Evolutionary conservation across 2,113 vertebrate species (phyloP).

Genomic region (Melanocharis versteri): DNA sequence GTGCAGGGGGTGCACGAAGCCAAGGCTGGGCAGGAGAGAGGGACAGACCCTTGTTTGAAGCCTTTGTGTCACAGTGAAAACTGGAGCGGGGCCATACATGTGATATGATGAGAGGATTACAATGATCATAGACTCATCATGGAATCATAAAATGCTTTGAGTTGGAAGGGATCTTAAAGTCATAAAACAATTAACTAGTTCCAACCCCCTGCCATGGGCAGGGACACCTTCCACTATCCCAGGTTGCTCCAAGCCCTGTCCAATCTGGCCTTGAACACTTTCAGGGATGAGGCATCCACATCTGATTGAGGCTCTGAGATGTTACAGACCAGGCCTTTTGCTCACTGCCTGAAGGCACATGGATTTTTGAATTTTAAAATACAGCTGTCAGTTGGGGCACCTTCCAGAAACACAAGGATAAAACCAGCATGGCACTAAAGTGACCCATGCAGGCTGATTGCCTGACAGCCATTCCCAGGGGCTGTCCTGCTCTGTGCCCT

Average conservation of each 20-base stretch:
- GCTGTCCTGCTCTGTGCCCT: fast-evolving
- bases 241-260: not conserved
- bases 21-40: not conserved
- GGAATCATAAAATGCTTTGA: not conserved
- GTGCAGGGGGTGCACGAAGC: not conserved
- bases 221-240: not conserved
- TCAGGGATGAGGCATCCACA: not conserved
- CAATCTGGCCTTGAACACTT: not conserved
- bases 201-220: not conserved
- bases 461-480: not conserved
- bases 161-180: not conserved
- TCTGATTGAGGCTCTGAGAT: not conserved
- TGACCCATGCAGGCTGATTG: not conserved
- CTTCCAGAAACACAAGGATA: not conserved
- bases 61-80: not conserved
- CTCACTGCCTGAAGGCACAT: not conserved
- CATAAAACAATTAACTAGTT: not conserved
- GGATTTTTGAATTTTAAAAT: not conserved
- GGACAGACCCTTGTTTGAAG: not conserved
- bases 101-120: not conserved
- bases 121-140: no score
- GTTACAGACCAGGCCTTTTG: not conserved
- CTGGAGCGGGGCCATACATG: fast-evolving
- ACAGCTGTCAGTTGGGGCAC: not conserved
- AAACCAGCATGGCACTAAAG: not conserved